A percentile compares a stretch with the other conserved stretches of the same genome.
Evolutionary conservation across 2,797 vertebrate species (phyloP).

Genomic region (Poecilia wingei): DNA sequence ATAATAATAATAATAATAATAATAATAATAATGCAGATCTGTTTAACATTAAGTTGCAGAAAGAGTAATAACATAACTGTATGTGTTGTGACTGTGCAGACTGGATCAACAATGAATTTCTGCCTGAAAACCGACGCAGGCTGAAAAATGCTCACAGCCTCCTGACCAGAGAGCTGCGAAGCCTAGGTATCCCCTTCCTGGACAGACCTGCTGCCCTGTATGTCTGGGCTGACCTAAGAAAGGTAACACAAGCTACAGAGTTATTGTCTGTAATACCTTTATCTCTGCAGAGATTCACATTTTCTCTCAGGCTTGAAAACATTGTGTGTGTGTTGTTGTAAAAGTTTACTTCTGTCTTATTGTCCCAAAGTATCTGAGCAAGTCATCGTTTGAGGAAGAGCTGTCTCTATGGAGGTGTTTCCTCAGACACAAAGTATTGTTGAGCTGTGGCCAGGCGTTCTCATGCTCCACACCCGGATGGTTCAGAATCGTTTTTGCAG

Average conservation of each 20-base stretch:
- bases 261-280: neutral
- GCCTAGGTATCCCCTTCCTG: conserved; percentile 87
- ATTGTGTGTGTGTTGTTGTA: neutral
- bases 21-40: neutral
- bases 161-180: conserved; percentile 85
- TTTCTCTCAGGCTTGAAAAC: neutral
- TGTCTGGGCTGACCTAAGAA: conserved; percentile 93
- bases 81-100: conserved; percentile 72
- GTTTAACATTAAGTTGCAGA: neutral
- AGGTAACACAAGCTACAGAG: conserved; percentile 79
- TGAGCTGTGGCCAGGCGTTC: conserved; percentile 91
- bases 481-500: conserved; percentile 93
- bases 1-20: neutral
- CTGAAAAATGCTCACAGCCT: conserved; percentile 87
- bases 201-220: conserved; percentile 87
- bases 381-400: conserved; percentile 89
- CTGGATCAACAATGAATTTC: conserved; percentile 90
- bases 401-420: conserved; percentile 87
- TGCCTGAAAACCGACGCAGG: conserved; percentile 87
- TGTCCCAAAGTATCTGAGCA: conserved; percentile 83
- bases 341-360: conserved; percentile 6
- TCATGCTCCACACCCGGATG: conserved; percentile 90
- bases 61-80: conserved; percentile 28
- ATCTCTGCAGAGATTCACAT: neutral
- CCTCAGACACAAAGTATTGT: conserved; percentile 88